A percentile compares a stretch with the other conserved stretches of the same genome.
These are phyloP conservation scores for Brassicogethes aeneus DNA, from an alignment of 2,888 invertebrate species.

Conservation along the genomic window DNA sequence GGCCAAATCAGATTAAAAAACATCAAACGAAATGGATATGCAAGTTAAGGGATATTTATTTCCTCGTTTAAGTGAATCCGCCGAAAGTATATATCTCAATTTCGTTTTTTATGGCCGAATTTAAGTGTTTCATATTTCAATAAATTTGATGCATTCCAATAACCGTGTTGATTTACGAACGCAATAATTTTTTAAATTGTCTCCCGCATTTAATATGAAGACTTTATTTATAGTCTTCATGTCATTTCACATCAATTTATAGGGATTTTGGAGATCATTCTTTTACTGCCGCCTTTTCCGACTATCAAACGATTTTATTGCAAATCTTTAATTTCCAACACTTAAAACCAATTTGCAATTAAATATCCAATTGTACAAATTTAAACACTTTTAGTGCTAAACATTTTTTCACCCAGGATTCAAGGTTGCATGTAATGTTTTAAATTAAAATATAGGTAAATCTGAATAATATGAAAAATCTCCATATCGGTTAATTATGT, in stretches of 20 bases:
- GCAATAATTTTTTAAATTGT: neutral
- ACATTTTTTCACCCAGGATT: too few relatives aligned
- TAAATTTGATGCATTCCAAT: conserved; percentile 1
- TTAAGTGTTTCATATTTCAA: conserved; percentile 1
- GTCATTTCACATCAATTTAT: neutral
- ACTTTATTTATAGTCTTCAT: neutral
- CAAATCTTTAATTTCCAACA: too few relatives aligned
- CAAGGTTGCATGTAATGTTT: too few relatives aligned
- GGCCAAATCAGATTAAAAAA: conserved; percentile 18
- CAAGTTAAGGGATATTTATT: conserved; percentile 14
- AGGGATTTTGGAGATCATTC: neutral
- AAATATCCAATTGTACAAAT: too few relatives aligned
- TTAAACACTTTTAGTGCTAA: too few relatives aligned
- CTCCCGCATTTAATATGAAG: neutral
- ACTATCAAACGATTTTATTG: too few relatives aligned
- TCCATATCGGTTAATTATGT: too few relatives aligned
- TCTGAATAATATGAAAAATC: too few relatives aligned
- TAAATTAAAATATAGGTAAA: too few relatives aligned
- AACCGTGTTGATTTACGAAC: neutral
- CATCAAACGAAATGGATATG: conserved; percentile 15
- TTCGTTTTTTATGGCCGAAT: neutral
- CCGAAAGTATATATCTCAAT: conserved; percentile 2
- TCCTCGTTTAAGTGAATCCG: conserved; percentile 9
- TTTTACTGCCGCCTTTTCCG: neutral
- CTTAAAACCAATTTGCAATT: too few relatives aligned